These are phyloP conservation scores for Antennarius striatus DNA, from an alignment of 2,113 vertebrate genomes.

Conservation along the genomic window DNA sequence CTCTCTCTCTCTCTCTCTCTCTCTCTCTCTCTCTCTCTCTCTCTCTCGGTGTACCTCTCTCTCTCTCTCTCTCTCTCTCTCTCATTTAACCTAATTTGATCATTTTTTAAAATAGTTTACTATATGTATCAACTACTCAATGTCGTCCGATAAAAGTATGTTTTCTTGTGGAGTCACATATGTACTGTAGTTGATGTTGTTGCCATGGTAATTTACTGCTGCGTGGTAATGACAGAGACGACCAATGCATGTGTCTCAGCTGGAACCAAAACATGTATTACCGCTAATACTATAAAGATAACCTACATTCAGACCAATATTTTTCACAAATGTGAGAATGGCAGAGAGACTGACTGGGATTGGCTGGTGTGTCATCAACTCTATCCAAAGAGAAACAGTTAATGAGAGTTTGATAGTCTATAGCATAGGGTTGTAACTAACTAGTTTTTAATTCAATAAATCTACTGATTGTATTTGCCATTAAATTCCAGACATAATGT, in stretches of 20 bases:
- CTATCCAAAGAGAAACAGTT: constrained; percentile 21
- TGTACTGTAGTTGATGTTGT: constrained; percentile 52
- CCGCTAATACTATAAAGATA: constrained; percentile 54
- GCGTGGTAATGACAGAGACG: constrained; percentile 65
- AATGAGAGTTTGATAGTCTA: not conserved
- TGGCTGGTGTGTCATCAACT: not conserved
- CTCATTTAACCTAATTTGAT: constrained; percentile 19
- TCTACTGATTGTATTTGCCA: too few relatives aligned
- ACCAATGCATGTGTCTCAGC: constrained; percentile 28
- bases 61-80: constrained; percentile 1
- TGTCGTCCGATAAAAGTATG: constrained; percentile 13
- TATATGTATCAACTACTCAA: not conserved
- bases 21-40: constrained; percentile 13
- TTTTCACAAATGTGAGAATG: constrained; percentile 29
- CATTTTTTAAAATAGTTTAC: constrained; percentile 4
- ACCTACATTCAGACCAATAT: constrained; percentile 24
- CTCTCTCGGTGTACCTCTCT: constrained; percentile 6
- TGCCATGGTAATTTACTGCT: constrained; percentile 41
- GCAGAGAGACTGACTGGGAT: constrained; percentile 34
- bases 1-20: constrained; percentile 10
- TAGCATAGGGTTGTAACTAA: too few relatives aligned
- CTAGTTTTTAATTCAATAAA: too few relatives aligned
- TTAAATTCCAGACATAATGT: too few relatives aligned
- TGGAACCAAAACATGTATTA: constrained; percentile 73
- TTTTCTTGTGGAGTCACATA: constrained; percentile 13